Evolutionary conservation across 1,140 invertebrate genomes (phyloP).

Genomic region (Drosophila gunungcola): DNA sequence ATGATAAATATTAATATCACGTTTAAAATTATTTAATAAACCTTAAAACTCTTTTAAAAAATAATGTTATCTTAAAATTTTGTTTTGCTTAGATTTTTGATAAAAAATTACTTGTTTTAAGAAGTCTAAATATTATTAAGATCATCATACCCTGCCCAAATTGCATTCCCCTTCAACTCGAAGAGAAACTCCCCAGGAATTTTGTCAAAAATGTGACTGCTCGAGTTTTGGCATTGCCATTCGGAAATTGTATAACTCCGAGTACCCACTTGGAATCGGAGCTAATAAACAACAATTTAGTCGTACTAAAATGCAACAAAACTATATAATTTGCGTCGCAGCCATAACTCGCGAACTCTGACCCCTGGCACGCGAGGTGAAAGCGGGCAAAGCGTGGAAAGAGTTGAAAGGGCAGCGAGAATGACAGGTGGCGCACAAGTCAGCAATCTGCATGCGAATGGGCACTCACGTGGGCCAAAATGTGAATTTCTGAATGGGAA

Average conservation of each 20-base stretch:
- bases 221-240: conserved; percentile 39
- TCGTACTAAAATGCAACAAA: conserved; percentile 66
- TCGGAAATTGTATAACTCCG: conserved; percentile 14
- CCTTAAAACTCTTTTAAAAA: no score
- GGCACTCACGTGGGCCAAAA: not conserved
- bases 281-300: conserved; percentile 72
- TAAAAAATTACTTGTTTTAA: no score
- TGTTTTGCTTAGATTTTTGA: no score
- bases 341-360: conserved; percentile 36
- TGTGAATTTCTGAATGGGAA: conserved; percentile 24
- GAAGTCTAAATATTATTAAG: not conserved
- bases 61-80: no score
- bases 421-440: conserved; percentile 65
- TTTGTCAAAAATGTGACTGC: conserved; percentile 61
- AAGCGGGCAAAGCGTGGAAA: conserved; percentile 4
- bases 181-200: conserved; percentile 42
- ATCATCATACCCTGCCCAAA: not conserved
- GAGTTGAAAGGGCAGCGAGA: conserved; percentile 39
- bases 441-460: conserved; percentile 54
- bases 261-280: conserved; percentile 10
- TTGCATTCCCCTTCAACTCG: conserved; percentile 8
- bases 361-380: conserved; percentile 56
- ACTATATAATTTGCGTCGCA: conserved; percentile 65
- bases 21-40: no score
- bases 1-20: no score